A percentile compares a stretch with the other conserved stretches of the same genome.
Conservation (phyloP, 2,888 invertebrate species). For the Chesias legatella region DNA sequence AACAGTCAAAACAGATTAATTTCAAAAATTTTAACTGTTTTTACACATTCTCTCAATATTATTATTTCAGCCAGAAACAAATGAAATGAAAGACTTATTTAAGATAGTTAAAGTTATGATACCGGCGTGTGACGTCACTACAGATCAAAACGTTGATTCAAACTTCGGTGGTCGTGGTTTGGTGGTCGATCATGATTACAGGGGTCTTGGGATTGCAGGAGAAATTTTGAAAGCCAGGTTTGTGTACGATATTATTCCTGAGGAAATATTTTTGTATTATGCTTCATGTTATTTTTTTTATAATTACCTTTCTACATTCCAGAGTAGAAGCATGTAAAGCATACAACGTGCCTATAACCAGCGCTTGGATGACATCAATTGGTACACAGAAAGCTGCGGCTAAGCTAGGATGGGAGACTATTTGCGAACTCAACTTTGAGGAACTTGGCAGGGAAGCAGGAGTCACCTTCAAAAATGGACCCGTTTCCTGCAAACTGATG, state of each 20-base stretch:
- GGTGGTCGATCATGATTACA: conserved; percentile 31
- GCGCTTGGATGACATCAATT: conserved; percentile 32
- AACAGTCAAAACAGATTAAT: too few species aligned
- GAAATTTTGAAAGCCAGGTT: conserved; percentile 37
- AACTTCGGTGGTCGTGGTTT: conserved; percentile 33
- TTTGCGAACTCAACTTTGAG: conserved; percentile 9
- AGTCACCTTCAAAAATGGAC: conserved; percentile 6
- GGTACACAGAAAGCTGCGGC: conserved; percentile 36
- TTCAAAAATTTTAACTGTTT: too few species aligned
- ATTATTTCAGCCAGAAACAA: too few species aligned
- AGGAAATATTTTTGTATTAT: too few species aligned
- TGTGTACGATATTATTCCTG: too few species aligned
- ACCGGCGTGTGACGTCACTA: conserved; percentile 19
- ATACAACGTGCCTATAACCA: conserved; percentile 10
- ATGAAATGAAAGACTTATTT: conserved; percentile 36
- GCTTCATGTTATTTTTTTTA: too few species aligned
- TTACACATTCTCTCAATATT: too few species aligned
- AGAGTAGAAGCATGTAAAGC: conserved; percentile 5
- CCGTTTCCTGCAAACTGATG: conserved; percentile 14
- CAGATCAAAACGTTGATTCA: conserved; percentile 23
- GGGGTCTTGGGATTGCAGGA: conserved; percentile 33
- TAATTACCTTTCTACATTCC: too few species aligned
- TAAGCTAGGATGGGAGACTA: conserved; percentile 31
- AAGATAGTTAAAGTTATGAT: conserved; percentile 25
- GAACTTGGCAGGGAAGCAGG: conserved; percentile 9